These are phyloP conservation scores for Meloidogyne hapla DNA, from an alignment of 1,140 invertebrate genomes.

Conservation along the genomic window DNA sequence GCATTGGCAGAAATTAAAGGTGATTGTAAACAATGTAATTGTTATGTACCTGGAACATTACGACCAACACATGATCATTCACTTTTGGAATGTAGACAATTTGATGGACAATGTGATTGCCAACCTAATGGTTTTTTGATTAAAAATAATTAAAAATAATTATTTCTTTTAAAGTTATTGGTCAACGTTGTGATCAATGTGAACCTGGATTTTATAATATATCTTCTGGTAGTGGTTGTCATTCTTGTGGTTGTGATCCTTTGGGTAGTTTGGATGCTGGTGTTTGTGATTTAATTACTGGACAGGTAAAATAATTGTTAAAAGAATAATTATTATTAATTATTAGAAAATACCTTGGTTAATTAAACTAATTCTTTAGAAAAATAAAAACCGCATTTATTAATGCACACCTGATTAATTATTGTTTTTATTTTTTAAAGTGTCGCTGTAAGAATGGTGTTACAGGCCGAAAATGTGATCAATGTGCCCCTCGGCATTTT, in stretches of 20 bases:
- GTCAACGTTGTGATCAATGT: conserved; percentile 83
- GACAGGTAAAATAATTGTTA: conserved; percentile 70
- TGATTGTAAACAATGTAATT: conserved; percentile 68
- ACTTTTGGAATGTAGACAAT: conserved; percentile 73
- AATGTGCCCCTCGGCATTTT: conserved; percentile 80
- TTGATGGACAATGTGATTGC: conserved; percentile 81
- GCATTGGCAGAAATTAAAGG: conserved; percentile 53
- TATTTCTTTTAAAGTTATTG: conserved; percentile 68
- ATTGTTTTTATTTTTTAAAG: neutral
- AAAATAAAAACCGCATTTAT: too few relatives aligned
- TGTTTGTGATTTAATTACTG: conserved; percentile 77
- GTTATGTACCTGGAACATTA: conserved; percentile 77
- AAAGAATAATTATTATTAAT: too few relatives aligned
- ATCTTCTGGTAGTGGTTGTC: conserved; percentile 72
- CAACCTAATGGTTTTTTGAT: conserved; percentile 75
- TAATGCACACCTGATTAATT: too few relatives aligned
- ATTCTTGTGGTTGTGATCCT: conserved; percentile 79
- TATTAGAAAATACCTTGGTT: too few relatives aligned
- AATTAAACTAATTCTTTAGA: too few relatives aligned
- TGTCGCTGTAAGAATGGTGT: conserved; percentile 78
- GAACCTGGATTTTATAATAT: conserved; percentile 78
- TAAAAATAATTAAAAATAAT: neutral
- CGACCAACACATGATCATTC: conserved; percentile 69
- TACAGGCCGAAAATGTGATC: conserved; percentile 74
- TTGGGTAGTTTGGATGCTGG: conserved; percentile 77